A percentile compares a stretch with the other conserved stretches of the same genome.
phyloP scores from a whole-genome alignment of 2,797 vertebrate species.

The Crypturellus tataupa region DNA sequence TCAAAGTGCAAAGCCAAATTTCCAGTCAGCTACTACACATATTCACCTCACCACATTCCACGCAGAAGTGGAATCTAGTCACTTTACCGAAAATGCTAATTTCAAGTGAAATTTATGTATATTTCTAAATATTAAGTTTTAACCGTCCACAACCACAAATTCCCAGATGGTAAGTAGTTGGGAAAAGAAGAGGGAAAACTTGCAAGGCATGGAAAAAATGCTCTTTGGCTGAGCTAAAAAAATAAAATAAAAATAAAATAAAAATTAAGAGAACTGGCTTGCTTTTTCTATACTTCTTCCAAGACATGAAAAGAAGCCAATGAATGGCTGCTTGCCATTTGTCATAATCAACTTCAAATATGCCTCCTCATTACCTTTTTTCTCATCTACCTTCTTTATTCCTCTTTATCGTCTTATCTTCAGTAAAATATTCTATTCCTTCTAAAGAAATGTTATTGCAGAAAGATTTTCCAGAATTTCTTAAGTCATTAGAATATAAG shows the following conservation, averaged over 20 bases:
- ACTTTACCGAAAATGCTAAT: conserved; percentile 38
- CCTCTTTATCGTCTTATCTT: neutral
- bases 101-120: conserved; percentile 11
- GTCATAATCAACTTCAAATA: conserved; percentile 27
- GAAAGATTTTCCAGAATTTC: neutral
- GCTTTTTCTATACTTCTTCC: conserved; percentile 24
- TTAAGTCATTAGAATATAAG: neutral
- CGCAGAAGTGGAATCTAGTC: conserved; percentile 1
- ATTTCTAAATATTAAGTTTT: conserved; percentile 66
- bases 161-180: conserved; percentile 36
- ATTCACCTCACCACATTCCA: neutral
- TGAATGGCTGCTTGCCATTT: conserved; percentile 36
- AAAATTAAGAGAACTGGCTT: conserved; percentile 61
- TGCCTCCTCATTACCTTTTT: neutral
- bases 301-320: conserved; percentile 9
- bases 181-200: conserved; percentile 16
- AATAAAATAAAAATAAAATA: neutral
- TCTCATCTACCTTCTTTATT: neutral
- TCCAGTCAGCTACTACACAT: neutral
- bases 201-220: conserved; percentile 55
- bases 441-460: neutral
- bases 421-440: neutral
- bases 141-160: conserved; percentile 55
- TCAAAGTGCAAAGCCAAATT: neutral
- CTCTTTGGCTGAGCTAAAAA: neutral